Percentiles rank a stretch among this genome's conserved stretches.
Evolutionary conservation across 1,140 invertebrate genomes (phyloP).

Genomic region (Drosophila sechellia): DNA sequence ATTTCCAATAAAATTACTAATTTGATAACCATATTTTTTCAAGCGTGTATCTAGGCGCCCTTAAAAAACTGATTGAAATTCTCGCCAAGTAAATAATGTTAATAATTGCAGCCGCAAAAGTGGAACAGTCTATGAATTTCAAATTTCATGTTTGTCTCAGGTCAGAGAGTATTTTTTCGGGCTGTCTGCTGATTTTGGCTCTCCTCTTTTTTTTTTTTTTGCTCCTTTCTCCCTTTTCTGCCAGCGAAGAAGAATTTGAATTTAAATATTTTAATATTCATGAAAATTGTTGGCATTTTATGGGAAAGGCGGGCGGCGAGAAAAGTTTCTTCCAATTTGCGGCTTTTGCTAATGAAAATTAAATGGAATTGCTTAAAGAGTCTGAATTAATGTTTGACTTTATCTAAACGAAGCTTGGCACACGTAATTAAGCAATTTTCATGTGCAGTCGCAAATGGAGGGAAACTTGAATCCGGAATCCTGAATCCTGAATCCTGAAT

Average conservation of each 20-base stretch:
- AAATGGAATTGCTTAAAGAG: conserved; percentile 77
- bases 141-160: conserved; percentile 42
- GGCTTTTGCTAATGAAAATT: conserved; percentile 78
- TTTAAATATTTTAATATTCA: conserved; percentile 83
- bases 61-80: conserved; percentile 57
- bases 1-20: too few relatives aligned
- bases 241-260: conserved; percentile 59
- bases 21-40: too few relatives aligned
- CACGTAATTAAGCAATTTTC: conserved; percentile 49
- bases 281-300: conserved; percentile 61
- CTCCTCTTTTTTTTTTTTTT: neutral
- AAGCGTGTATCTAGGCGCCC: neutral
- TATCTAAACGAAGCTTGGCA: conserved; percentile 12
- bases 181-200: conserved; percentile 1
- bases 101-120: conserved; percentile 57
- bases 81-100: conserved; percentile 51
- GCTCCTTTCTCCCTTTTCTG: neutral
- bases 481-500: too few relatives aligned
- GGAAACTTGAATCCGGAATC: neutral
- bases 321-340: conserved; percentile 72
- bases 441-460: conserved; percentile 6
- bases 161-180: conserved; percentile 20
- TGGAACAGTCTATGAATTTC: conserved; percentile 65
- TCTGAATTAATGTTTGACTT: conserved; percentile 70
- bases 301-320: conserved; percentile 3